Evolutionary conservation across 2,113 vertebrate genomes (phyloP).

Genomic region (Dicerorhinus sumatrensis): DNA sequence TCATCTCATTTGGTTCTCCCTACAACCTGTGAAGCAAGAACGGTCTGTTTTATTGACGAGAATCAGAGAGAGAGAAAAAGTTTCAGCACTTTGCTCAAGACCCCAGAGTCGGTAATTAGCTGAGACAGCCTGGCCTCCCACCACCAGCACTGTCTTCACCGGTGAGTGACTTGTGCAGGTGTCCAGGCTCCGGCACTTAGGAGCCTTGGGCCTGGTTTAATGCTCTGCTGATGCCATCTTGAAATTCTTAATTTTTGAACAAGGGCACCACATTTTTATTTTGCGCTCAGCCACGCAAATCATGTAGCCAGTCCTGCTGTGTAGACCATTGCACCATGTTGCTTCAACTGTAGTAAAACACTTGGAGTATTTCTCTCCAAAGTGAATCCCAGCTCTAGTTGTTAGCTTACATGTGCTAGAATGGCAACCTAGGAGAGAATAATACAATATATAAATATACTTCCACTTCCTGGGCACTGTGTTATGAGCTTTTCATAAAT

Average conservation of each 20-base stretch:
- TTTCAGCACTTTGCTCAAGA: neutral
- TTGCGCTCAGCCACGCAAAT: neutral
- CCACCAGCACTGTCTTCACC: rapidly evolving
- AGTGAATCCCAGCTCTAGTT: neutral
- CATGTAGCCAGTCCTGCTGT: neutral
- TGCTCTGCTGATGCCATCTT: neutral
- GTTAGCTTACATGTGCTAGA: neutral
- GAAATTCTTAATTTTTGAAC: neutral
- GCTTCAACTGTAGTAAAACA: neutral
- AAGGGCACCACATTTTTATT: neutral
- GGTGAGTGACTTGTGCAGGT: rapidly evolving
- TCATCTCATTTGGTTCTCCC: neutral
- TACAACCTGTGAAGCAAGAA: neutral
- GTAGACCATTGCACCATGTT: neutral
- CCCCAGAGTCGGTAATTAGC: neutral
- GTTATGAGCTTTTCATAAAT: neutral
- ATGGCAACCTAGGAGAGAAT: neutral
- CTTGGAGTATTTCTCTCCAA: neutral
- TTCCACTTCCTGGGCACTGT: neutral
- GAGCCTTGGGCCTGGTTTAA: neutral
- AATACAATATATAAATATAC: neutral
- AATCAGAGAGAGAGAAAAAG: neutral
- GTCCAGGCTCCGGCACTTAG: neutral
- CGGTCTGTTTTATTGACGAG: neutral
- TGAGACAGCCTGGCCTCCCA: neutral